Evolutionary conservation across 2,113 vertebrate species (phyloP), one percentile per base, ranked within the genome.

Genomic region (Elachura formosa): DNA sequence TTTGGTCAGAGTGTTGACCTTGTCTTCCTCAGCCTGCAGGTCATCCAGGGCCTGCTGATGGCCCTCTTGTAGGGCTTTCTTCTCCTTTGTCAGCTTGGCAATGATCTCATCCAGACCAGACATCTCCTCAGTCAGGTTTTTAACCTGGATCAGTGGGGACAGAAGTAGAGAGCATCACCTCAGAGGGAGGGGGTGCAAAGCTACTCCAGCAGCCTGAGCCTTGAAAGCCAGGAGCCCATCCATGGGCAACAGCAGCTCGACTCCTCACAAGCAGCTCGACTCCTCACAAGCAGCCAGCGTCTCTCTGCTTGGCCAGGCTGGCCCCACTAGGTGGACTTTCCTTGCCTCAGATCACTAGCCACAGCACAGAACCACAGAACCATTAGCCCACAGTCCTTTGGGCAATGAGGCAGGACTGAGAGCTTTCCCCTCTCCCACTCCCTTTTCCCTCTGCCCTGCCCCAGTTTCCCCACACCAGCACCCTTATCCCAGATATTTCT

Each of bases 111-210:
- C 99, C 96, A 99, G 96, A 34, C 92, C 97, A 2, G 99, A 97
- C 99, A 99, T 99, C 97, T 99, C 99, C 93, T 99, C 99, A 4
- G 98, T 98, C 87, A 99, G 97, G 97, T 99, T 99, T 97, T 99
- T 99, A 88, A 99, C 98, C 99, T 99, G 95, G 2, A 73, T 33
- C 89, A 41, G 19, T 5, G 22, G 55, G 46, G 38, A 63, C 22
- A 76, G 82, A 54, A 68, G 45, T 4, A 29, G 26, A 83, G 61
- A 3, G 2, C 56, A 48, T 9, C 40, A 68, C 51, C 59, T 90
- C 46, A 69, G 40, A 61, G 12, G 41, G 19, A 81, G 38, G 10
- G 6, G 10, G 6, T n/a, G 34, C 45, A 82, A 55, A 82, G 40
- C 12, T 51, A 33, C 23, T 8, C 6, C 64, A 84, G 43, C 5